Percentiles rank a stretch among this genome's conserved stretches.
Conservation (phyloP, 1,140 invertebrate genomes). For the Drosophila lacteicornis region DNA sequence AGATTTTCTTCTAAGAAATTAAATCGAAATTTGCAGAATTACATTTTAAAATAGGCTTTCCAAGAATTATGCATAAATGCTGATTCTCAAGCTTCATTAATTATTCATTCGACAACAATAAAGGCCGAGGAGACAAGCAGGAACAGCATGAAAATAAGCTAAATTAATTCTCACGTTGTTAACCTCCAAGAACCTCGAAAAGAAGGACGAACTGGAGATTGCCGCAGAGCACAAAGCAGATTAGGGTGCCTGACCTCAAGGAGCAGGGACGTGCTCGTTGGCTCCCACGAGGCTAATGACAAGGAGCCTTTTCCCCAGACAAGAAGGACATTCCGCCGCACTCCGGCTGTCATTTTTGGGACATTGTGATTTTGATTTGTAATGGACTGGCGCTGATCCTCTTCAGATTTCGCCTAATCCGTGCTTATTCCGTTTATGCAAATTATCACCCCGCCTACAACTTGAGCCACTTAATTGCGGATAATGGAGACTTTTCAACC, state of each 20-base stretch:
- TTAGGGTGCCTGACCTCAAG: constrained; percentile 47
- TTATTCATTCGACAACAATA: constrained; percentile 44
- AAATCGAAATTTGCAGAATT: too few relatives aligned
- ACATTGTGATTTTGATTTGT: constrained; percentile 46
- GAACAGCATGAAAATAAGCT: constrained; percentile 43
- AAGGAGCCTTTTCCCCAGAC: constrained; percentile 25
- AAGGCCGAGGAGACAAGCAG: constrained; percentile 25
- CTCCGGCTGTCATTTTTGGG: constrained; percentile 5
- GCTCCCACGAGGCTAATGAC: constrained; percentile 44
- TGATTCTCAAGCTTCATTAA: constrained; percentile 18
- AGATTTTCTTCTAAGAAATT: too few relatives aligned
- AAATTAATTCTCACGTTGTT: constrained; percentile 57
- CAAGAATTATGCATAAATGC: constrained; percentile 13
- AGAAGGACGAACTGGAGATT: constrained; percentile 46
- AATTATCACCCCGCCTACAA: constrained; percentile 18
- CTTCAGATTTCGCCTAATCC: constrained; percentile 30
- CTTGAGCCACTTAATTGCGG: constrained; percentile 40
- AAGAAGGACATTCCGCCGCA: constrained; percentile 16
- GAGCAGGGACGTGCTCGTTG: constrained; percentile 43
- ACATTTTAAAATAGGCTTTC: background rate
- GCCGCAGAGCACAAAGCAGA: constrained; percentile 50
- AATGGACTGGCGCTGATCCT: constrained; percentile 41
- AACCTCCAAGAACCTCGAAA: constrained; percentile 6
- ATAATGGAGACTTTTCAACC: constrained; percentile 24
- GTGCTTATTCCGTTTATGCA: constrained; percentile 30